Percentiles rank a stretch among this genome's conserved stretches.
These are phyloP conservation scores for Camponotus fellah DNA, from an alignment of 2,888 invertebrate genomes.

Conservation along the genomic window DNA sequence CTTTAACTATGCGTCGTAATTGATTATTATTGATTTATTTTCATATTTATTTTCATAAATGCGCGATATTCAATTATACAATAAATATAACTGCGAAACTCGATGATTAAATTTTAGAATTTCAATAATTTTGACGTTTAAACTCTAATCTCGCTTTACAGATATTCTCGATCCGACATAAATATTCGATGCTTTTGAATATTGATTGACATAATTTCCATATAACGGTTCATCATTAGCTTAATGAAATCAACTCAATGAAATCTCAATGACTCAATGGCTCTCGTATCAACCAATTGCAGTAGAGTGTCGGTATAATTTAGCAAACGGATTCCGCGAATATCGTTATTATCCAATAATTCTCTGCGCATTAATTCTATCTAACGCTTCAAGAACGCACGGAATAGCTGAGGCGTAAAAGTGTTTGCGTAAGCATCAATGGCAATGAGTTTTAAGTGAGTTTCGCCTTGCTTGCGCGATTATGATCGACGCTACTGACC, in stretches of 20 bases:
- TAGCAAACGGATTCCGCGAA: conserved; percentile 27
- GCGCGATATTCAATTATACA: neutral
- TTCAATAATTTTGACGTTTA: neutral
- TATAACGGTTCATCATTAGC: neutral
- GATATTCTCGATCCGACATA: neutral
- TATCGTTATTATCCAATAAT: conserved; percentile 31
- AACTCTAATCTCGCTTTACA: neutral
- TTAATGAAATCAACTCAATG: conserved; percentile 10
- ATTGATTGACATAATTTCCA: neutral
- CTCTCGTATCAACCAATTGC: neutral
- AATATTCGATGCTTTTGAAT: conserved; percentile 15
- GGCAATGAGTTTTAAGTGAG: conserved; percentile 47
- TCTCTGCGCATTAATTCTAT: conserved; percentile 22
- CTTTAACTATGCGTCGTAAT: conserved; percentile 3
- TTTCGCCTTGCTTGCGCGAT: conserved; percentile 45
- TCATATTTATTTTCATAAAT: neutral
- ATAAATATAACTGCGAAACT: neutral
- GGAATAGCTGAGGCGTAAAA: conserved; percentile 38
- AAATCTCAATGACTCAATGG: neutral
- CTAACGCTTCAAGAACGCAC: conserved; percentile 25
- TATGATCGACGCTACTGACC: conserved; percentile 37
- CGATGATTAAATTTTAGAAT: neutral
- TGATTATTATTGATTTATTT: neutral
- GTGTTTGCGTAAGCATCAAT: conserved; percentile 48
- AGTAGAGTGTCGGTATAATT: neutral